Base-by-base conservation (phyloP, 2,797 vertebrate species). In the Takifugu rubripes region DNA sequence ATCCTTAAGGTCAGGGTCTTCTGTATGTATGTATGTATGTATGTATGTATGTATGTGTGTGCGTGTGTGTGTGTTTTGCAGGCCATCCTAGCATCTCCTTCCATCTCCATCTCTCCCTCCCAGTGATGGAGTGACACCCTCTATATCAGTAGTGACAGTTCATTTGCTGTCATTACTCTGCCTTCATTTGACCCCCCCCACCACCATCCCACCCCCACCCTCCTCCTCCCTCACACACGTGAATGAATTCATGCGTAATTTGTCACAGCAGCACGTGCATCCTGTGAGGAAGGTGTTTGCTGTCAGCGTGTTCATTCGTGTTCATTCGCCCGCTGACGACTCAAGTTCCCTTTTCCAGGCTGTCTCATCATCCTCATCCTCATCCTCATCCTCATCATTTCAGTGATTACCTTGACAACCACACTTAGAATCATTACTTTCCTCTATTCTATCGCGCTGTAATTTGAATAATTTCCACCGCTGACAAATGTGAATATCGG, bases 241-340 rank as follows among this genome's bases (percentile, higher is more conserved):
- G 68, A 77, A 60, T 54, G 60, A 75, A 49, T 70, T 77, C 24
- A 25, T 63, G 59, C 47, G 11, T 76, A 77, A 83, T 75, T 74
- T 64, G 55, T 26, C 53, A 50, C 63, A 57, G 47, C 69, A 66
- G 45, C 51, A 25, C 46, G 52, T 24, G 49, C 61, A 70, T 2
- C 36, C 44, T 31, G 61, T 46, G 54, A 64, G 56, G 25, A 12
- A 17, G 59, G 48, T 58, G 49, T 52, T 56, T 61, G 46, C 54
- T 31, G 33, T 55, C 59, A 77, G 58, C 54, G 52, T 17, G 48
- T 57, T 17, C 24, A 25, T 52, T 53, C 54, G 52, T 17, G 48
- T 57, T 17, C 24, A 25, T 52, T 53, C 64, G 29, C 17, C 44
- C 46, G 40, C 17, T 15, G 33, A 49, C 21, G 42, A 31, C 29